Base-by-base conservation (phyloP, 2,113 vertebrate species). In the Lagenorhynchus albirostris region DNA sequence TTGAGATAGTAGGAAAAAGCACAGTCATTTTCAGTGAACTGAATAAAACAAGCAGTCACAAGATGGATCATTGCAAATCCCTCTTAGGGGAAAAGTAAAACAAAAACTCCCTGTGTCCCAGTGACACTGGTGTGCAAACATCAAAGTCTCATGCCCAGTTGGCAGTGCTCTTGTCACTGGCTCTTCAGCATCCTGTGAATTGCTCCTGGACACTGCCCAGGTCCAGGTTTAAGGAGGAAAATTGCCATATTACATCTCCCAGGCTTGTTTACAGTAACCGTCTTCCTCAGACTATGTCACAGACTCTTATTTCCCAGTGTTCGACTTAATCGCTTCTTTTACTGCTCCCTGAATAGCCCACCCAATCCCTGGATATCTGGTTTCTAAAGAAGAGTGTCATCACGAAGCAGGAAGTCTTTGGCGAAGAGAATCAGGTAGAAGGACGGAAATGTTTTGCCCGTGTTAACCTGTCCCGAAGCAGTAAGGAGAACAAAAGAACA, bases 1-100 rank as follows among this genome's bases (percentile, higher is more conserved):
- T 60, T 76, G 76, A 86, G 50, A 96, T 12, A 41, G 26, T 5
- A 85, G 67, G 71, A 55, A 82, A 92, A 94, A 89, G 38, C 10
- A 5, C 2, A 44, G 71, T 79, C 68, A 50, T 74, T 93, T 90
- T 94, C 38, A 94, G 20, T 29, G 63, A 95, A 55, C 44, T 84
- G 92, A 80, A 73, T 76, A 70, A 71, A 93, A 76, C 31, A 38
- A 44, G 20, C 15, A 31, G 50, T 95, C 68, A 60, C 26, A 79
- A 67, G 60, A 74, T 38, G 50, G 38, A 70, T 92, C 25, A 0
- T 0, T 50, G 31, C 33, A 95, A 85, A 83, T 91, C 11, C 55
- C 15, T 90, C 29, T 87, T 38, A 8, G 71, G 60, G 55, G 68
- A 31, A 26, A 68, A 83, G 77, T 1, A 7, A 86, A 91, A 63